Evolutionary conservation across 2,113 vertebrate genomes (phyloP).

Genomic region (Spermophilus dauricus): DNA sequence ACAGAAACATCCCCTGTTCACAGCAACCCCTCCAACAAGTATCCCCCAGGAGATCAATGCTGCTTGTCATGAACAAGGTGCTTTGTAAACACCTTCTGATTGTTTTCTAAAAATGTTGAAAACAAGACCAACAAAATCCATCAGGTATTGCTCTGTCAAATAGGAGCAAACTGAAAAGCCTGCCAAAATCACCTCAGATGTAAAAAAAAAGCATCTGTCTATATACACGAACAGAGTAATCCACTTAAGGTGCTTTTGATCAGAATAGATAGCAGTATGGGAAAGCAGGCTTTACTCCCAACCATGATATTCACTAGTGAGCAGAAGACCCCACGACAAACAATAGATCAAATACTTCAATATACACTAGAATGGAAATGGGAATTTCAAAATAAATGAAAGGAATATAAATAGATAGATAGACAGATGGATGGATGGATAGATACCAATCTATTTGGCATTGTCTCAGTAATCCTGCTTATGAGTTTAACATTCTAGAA

Average conservation of each 20-base stretch:
- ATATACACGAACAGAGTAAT: not conserved
- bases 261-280: accelerated
- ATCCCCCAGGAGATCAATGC: constrained; percentile 49
- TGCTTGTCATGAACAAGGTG: not conserved
- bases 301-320: accelerated
- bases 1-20: constrained; percentile 48
- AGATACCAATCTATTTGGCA: not conserved
- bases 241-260: not conserved
- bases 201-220: not conserved
- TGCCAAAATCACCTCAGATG: not conserved
- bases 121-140: not conserved
- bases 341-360: not conserved
- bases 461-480: not conserved
- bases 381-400: not conserved
- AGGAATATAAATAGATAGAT: not conserved
- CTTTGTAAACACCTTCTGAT: constrained; percentile 40
- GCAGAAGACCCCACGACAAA: not conserved
- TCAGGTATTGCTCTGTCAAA: not conserved
- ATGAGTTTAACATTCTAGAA: not conserved
- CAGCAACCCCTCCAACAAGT: not conserved
- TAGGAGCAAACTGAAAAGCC: not conserved
- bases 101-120: not conserved
- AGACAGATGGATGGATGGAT: not conserved
- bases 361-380: not conserved
- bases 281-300: not conserved